These are phyloP conservation scores for Caranx melampygus DNA, from an alignment of 2,113 vertebrate species.

Conservation along the genomic window DNA sequence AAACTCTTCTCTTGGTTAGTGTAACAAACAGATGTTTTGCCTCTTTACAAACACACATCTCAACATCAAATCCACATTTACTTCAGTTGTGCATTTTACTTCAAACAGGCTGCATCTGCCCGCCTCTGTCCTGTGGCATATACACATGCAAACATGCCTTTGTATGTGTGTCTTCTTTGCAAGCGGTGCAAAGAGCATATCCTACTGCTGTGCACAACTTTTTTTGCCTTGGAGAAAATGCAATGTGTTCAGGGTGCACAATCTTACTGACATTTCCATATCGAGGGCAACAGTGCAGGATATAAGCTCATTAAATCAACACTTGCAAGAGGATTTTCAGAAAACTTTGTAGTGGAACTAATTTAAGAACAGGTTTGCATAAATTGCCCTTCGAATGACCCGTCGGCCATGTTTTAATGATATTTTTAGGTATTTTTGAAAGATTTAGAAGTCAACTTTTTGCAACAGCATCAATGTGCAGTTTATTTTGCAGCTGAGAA, in stretches of 20 bases:
- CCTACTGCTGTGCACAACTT: neutral
- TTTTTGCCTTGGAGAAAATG: slow-evolving; percentile 9
- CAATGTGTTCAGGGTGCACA: neutral
- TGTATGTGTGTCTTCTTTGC: neutral
- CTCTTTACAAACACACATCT: slow-evolving; percentile 33
- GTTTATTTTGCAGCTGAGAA: neutral
- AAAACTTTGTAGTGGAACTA: slow-evolving; percentile 22
- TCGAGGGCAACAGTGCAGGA: slow-evolving; percentile 17
- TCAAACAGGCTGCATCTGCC: slow-evolving; percentile 14
- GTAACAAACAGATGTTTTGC: slow-evolving; percentile 40
- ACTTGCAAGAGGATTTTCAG: slow-evolving; percentile 41
- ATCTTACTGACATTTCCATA: slow-evolving; percentile 46
- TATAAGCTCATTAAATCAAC: slow-evolving; percentile 57
- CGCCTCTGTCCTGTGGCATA: slow-evolving; percentile 15
- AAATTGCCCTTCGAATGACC: slow-evolving; percentile 45
- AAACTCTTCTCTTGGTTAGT: neutral
- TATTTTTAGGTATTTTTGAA: slow-evolving; percentile 20
- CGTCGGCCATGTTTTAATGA: neutral
- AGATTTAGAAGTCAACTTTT: slow-evolving; percentile 4
- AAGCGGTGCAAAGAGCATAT: neutral
- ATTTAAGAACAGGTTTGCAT: slow-evolving; percentile 45
- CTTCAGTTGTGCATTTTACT: slow-evolving; percentile 3
- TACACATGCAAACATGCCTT: slow-evolving; percentile 1
- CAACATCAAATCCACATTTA: slow-evolving; percentile 38
- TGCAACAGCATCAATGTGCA: neutral